Percentiles rank a stretch among this genome's conserved stretches.
Conservation (phyloP, 2,888 invertebrate genomes). For the Cepaea hortensis region DNA sequence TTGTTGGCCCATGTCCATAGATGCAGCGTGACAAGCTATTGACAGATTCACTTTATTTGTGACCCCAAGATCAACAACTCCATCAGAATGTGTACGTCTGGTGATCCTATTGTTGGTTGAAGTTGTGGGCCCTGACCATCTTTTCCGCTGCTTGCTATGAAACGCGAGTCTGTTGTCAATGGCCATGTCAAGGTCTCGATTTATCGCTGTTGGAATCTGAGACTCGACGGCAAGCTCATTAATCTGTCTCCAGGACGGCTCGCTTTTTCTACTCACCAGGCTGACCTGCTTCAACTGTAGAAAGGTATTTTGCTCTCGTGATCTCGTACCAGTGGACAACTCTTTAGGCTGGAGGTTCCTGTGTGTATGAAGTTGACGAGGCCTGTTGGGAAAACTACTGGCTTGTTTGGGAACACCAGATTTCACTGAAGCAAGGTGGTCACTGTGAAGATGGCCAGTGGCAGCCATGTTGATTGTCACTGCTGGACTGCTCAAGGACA, state of each 20-base stretch:
- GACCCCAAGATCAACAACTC: constrained; percentile 13
- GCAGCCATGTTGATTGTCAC: constrained; percentile 58
- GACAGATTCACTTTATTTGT: neutral
- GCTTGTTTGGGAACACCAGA: constrained; percentile 55
- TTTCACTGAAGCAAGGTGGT: constrained; percentile 59
- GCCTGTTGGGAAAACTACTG: constrained; percentile 14
- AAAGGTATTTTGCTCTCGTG: constrained; percentile 64
- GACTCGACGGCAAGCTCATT: constrained; percentile 64
- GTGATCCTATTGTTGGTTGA: constrained; percentile 29
- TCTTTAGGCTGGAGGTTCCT: constrained; percentile 17
- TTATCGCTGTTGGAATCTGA: constrained; percentile 57
- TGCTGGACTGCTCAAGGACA: constrained; percentile 34
- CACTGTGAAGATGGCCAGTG: constrained; percentile 27
- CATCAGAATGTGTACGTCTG: constrained; percentile 23
- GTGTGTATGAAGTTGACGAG: neutral
- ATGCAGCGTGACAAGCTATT: neutral
- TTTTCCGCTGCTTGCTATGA: constrained; percentile 33
- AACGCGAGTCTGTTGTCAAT: constrained; percentile 49
- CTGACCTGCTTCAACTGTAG: constrained; percentile 63
- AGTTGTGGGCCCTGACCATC: constrained; percentile 39
- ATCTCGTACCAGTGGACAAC: constrained; percentile 38
- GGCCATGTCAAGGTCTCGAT: neutral
- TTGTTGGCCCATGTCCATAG: neutral
- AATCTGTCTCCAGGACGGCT: constrained; percentile 60
- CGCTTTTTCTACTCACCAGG: constrained; percentile 52